phyloP scores from a whole-genome alignment of 2,888 invertebrate species.

The Eugnorisma glareosa region DNA sequence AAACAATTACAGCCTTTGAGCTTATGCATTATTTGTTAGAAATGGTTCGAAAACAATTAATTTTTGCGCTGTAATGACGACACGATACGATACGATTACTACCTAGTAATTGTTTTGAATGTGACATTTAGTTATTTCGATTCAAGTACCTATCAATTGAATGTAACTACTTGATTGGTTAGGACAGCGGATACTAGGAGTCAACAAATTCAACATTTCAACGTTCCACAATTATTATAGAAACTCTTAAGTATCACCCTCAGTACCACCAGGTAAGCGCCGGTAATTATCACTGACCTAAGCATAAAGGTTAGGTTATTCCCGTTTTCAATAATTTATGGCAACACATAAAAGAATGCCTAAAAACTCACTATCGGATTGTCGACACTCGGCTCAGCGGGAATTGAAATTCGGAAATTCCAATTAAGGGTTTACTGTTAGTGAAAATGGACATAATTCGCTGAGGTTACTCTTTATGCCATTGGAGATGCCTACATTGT shows the following conservation, averaged over 20 bases:
- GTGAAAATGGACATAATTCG: not conserved
- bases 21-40: conserved; percentile 14
- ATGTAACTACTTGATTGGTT: conserved; percentile 42
- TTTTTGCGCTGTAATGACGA: conserved; percentile 2
- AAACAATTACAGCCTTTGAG: conserved; percentile 35
- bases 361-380: not conserved
- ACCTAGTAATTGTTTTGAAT: conserved; percentile 33
- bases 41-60: conserved; percentile 30
- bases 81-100: conserved; percentile 11
- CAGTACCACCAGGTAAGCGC: not conserved
- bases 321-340: not conserved
- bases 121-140: conserved; percentile 20
- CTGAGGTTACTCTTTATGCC: not conserved
- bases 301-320: not conserved
- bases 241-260: conserved; percentile 9
- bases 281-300: not conserved
- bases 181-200: conserved; percentile 25
- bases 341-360: not conserved
- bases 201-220: conserved; percentile 13
- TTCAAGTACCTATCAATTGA: conserved; percentile 46
- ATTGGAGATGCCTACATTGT: not conserved
- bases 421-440: not conserved
- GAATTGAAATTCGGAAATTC: no score
- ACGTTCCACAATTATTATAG: conserved; percentile 36
- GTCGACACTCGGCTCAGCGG: not conserved